Conservation (phyloP, 2,888 invertebrate genomes). For the Choreutis nemorana region DNA sequence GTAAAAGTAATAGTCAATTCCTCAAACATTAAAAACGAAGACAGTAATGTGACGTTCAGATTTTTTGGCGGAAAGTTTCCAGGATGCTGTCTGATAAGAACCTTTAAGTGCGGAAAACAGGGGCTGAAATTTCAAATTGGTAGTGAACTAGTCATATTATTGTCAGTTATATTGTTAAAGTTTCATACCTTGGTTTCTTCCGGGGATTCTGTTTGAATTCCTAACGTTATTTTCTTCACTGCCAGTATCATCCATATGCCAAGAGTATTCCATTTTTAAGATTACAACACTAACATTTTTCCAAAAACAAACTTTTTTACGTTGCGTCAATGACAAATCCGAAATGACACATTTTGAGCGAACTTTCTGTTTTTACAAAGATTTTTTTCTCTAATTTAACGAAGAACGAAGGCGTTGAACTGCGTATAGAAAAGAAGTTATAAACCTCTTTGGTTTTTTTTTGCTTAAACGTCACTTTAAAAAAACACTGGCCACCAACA, state of each 20-base stretch:
- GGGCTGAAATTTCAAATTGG: too few relatives aligned
- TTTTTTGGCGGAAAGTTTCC: too few relatives aligned
- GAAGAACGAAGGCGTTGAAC: too few relatives aligned
- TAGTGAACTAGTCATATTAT: too few relatives aligned
- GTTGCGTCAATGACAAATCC: conserved; percentile 26
- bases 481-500: conserved; percentile 16
- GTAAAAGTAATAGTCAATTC: too few relatives aligned
- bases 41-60: too few relatives aligned
- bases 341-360: conserved; percentile 22
- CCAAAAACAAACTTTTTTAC: conserved; percentile 14
- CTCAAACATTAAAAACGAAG: too few relatives aligned
- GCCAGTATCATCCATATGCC: conserved; percentile 49
- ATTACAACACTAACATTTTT: conserved; percentile 16
- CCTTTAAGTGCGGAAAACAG: too few relatives aligned
- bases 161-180: too few relatives aligned
- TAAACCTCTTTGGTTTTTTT: too few relatives aligned
- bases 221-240: conserved; percentile 33
- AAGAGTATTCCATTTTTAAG: conserved; percentile 55
- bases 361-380: conserved; percentile 9
- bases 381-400: conserved; percentile 2
- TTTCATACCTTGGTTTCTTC: conserved; percentile 38
- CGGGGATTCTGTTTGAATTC: conserved; percentile 22
- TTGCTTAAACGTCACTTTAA: conserved; percentile 8
- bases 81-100: too few relatives aligned
- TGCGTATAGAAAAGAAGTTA: too few relatives aligned